phyloP scores from a whole-genome alignment of 2,888 invertebrate genomes.

The Candidula unifasciata region DNA sequence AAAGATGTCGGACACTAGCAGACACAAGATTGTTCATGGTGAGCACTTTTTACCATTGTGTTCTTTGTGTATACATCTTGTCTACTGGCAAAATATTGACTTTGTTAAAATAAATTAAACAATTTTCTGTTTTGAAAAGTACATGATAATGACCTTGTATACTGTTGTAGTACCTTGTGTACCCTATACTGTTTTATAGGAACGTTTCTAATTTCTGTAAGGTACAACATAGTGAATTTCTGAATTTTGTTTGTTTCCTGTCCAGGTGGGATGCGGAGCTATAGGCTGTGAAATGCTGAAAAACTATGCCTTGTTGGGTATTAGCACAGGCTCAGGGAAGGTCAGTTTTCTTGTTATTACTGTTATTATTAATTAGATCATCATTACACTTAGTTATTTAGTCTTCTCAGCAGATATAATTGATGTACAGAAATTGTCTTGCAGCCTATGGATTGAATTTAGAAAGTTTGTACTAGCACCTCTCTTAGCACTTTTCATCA shows the following conservation, averaged over 20 bases:
- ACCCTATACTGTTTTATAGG: background rate
- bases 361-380: no score
- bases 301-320: constrained; percentile 98
- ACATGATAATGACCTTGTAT: no score
- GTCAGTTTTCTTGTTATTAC: constrained; percentile 78
- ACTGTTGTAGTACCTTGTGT: background rate
- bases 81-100: no score
- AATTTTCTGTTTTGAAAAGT: no score
- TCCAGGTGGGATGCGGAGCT: constrained; percentile 80
- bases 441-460: no score
- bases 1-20: constrained; percentile 65
- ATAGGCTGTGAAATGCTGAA: constrained; percentile 96
- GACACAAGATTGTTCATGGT: constrained; percentile 74
- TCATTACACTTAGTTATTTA: no score
- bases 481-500: no score
- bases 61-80: no score
- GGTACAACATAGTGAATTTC: background rate
- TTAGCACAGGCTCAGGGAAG: constrained; percentile 83
- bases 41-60: constrained; percentile 54
- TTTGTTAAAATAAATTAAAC: no score
- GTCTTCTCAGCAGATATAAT: no score
- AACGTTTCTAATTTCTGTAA: background rate
- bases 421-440: no score
- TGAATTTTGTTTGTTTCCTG: background rate
- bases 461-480: no score